Conservation (phyloP, 1,140 invertebrate species). For the Solen grandis region DNA sequence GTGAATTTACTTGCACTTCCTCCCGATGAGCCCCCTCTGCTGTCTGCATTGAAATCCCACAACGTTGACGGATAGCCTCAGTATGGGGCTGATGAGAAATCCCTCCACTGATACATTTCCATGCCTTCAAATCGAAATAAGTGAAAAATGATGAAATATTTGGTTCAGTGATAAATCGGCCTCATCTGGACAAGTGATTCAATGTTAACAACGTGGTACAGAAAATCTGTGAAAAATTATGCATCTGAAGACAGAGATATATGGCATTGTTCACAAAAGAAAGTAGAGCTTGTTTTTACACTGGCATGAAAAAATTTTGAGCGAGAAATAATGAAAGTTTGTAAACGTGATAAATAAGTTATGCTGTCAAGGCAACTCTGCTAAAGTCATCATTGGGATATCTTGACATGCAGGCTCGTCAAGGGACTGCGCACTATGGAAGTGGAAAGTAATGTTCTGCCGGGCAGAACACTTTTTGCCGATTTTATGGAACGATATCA, state of each 20-base stretch:
- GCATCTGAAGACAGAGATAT: conserved; percentile 46
- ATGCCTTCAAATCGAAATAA: conserved; percentile 9
- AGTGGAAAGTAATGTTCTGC: conserved; percentile 48
- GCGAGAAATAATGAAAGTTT: conserved; percentile 51
- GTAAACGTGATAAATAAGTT: conserved; percentile 49
- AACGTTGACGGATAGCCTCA: conserved; percentile 1
- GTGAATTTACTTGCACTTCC: conserved; percentile 24
- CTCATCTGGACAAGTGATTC: conserved; percentile 48
- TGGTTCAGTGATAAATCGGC: conserved; percentile 38
- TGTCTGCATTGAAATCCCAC: not conserved
- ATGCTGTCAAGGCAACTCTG: conserved; percentile 43
- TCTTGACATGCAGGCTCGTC: conserved; percentile 34
- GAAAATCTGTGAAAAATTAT: conserved; percentile 46
- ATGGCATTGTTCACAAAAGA: conserved; percentile 25
- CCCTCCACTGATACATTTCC: not conserved
- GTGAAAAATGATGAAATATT: conserved; percentile 51
- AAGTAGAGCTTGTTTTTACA: conserved; percentile 29
- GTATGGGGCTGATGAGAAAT: conserved; percentile 44
- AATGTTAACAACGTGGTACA: conserved; percentile 12
- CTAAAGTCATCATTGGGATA: conserved; percentile 38
- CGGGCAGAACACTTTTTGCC: conserved; percentile 35
- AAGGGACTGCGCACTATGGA: conserved; percentile 18
- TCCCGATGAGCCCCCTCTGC: not conserved
- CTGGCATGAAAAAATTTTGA: conserved; percentile 51
- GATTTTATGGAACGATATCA: conserved; percentile 23